These are phyloP conservation scores for Peromyscus californicus DNA, from an alignment of 2,113 vertebrate species.

Conservation along the genomic window DNA sequence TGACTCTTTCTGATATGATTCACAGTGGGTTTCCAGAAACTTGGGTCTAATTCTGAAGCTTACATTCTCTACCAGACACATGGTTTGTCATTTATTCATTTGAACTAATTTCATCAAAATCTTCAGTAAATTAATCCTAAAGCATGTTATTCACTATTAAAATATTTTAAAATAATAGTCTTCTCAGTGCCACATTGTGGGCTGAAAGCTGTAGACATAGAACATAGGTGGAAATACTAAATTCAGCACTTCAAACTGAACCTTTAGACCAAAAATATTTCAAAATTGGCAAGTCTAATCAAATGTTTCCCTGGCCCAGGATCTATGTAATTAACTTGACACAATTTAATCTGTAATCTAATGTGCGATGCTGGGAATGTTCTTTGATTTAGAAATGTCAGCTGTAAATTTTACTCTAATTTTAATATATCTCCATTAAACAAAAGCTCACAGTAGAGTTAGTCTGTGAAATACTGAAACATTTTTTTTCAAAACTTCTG, in stretches of 20 bases:
- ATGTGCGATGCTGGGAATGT: conserved; percentile 4
- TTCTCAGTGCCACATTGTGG: not conserved
- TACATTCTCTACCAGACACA: not conserved
- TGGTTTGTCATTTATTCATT: not conserved
- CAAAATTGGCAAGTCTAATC: conserved; percentile 3
- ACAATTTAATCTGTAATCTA: conserved; percentile 36
- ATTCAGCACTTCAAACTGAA: not conserved
- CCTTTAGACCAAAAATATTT: not conserved
- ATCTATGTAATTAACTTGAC: conserved; percentile 26
- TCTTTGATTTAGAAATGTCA: conserved; percentile 21
- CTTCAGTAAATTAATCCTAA: not conserved
- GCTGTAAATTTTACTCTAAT: conserved; percentile 30
- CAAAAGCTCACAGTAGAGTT: conserved; percentile 61
- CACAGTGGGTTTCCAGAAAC: not conserved
- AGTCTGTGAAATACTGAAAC: not conserved
- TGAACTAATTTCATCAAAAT: not conserved
- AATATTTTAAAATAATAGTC: not conserved
- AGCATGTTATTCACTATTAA: not conserved
- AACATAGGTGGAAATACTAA: not conserved
- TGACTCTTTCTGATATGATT: not conserved
- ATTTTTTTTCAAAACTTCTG: conserved; percentile 63
- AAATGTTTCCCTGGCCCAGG: not conserved
- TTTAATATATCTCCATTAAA: conserved; percentile 46
- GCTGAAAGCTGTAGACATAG: not conserved
- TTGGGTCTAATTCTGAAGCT: not conserved